These are phyloP conservation scores for Alouatta palliata DNA, from an alignment of 2,113 vertebrate genomes.

Conservation along the genomic window DNA sequence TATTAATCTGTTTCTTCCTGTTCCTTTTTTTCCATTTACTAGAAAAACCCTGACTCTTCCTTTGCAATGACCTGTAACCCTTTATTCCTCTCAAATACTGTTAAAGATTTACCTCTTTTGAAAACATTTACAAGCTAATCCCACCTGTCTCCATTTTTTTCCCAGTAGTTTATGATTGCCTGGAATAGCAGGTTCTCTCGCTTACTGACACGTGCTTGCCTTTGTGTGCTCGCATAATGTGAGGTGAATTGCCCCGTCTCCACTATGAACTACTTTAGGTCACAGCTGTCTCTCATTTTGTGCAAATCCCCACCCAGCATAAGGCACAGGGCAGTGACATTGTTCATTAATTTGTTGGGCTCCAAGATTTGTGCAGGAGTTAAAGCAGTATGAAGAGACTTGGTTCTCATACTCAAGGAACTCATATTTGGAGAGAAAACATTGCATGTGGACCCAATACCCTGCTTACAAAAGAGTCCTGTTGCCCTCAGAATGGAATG, in stretches of 20 bases:
- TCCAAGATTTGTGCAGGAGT: not conserved
- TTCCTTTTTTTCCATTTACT: not conserved
- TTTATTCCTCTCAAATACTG: slow-evolving; percentile 9
- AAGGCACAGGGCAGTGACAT: not conserved
- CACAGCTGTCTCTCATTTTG: not conserved
- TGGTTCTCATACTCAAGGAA: not conserved
- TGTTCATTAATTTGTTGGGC: not conserved
- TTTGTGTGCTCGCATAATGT: not conserved
- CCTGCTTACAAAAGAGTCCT: not conserved
- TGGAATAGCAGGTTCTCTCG: not conserved
- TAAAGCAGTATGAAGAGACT: not conserved
- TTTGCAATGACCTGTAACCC: not conserved
- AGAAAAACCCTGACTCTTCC: not conserved
- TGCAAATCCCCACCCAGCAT: not conserved
- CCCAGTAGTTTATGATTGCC: not conserved
- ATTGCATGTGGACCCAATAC: fast-evolving
- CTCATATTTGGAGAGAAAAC: not conserved
- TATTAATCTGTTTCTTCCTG: not conserved
- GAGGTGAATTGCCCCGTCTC: not conserved
- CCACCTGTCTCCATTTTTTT: slow-evolving; percentile 18
- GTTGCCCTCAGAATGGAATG: not conserved
- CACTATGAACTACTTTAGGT: not conserved
- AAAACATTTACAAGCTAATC: slow-evolving; percentile 34
- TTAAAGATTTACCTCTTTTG: slow-evolving; percentile 50
- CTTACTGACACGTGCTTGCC: not conserved